Evolutionary conservation across 2,888 invertebrate species (phyloP).

Genomic region (Ophion slaviceki): DNA sequence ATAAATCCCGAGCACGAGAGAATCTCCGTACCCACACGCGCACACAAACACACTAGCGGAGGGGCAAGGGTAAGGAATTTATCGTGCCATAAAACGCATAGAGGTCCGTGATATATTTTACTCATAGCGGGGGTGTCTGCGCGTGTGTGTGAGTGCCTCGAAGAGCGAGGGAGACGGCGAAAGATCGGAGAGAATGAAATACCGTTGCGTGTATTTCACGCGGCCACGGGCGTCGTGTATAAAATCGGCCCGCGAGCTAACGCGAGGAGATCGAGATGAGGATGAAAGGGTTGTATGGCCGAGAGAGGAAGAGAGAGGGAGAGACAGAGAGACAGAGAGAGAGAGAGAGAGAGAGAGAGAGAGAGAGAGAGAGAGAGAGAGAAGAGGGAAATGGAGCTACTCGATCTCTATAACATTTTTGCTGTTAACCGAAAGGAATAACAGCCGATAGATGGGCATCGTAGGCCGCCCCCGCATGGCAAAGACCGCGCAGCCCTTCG

Average conservation of each 20-base stretch:
- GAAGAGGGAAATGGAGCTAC: constrained; percentile 10
- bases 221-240: constrained; percentile 46
- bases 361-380: neutral
- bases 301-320: no score
- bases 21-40: constrained; percentile 37
- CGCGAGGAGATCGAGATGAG: constrained; percentile 22
- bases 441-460: constrained; percentile 59
- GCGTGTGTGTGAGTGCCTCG: constrained; percentile 13
- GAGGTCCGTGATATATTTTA: constrained; percentile 70
- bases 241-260: constrained; percentile 46
- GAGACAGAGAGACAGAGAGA: neutral
- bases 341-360: neutral
- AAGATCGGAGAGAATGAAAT: constrained; percentile 56
- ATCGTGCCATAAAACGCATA: constrained; percentile 73
- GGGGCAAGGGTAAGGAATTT: constrained; percentile 70
- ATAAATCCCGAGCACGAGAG: constrained; percentile 54
- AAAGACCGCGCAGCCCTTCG: constrained; percentile 27
- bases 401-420: constrained; percentile 43
- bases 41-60: constrained; percentile 34
- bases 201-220: constrained; percentile 54
- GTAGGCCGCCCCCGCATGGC: constrained; percentile 58
- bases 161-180: constrained; percentile 29
- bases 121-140: constrained; percentile 56
- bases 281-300: constrained; percentile 4
- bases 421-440: constrained; percentile 45